Percentiles rank a stretch among this genome's conserved stretches.
phyloP scores from a whole-genome alignment of 1,140 invertebrate genomes.

The Bombus ignitus region DNA sequence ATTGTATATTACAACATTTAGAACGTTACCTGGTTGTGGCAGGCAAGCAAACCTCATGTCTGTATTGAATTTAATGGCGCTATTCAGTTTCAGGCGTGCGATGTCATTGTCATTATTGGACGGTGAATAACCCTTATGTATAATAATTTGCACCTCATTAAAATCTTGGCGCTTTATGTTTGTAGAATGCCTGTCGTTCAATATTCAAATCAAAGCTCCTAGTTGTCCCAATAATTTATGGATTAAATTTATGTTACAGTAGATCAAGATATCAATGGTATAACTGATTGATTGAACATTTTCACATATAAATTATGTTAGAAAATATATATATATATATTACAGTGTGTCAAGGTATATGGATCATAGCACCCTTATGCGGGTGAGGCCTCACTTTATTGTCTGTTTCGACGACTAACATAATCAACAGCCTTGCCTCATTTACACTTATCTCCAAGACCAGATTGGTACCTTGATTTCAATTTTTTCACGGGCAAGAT shows the following conservation, averaged over 20 bases:
- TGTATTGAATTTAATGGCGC: slow-evolving; percentile 83
- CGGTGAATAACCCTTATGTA: slow-evolving; percentile 87
- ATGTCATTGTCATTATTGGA: slow-evolving; percentile 92
- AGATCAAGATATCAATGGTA: neutral
- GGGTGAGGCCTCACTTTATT: slow-evolving; percentile 76
- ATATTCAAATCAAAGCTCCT: slow-evolving; percentile 85
- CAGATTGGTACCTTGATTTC: slow-evolving; percentile 53
- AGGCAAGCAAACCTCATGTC: slow-evolving; percentile 88
- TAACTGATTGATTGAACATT: neutral
- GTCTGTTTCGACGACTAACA: slow-evolving; percentile 67
- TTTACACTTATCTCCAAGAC: slow-evolving; percentile 66
- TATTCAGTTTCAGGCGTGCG: slow-evolving; percentile 87
- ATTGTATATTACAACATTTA: neutral
- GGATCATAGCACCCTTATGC: slow-evolving; percentile 81
- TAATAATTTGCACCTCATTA: slow-evolving; percentile 85
- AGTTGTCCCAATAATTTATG: slow-evolving; percentile 59
- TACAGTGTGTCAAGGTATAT: slow-evolving; percentile 82
- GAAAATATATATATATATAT: neutral
- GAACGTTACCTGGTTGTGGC: slow-evolving; percentile 83
- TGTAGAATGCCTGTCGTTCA: slow-evolving; percentile 86
- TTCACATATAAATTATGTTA: too few species aligned
- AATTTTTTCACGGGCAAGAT: slow-evolving; percentile 38
- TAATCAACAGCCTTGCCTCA: slow-evolving; percentile 76
- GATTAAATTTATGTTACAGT: neutral
- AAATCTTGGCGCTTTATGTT: slow-evolving; percentile 84